Evolutionary conservation across 2,113 vertebrate genomes (phyloP).

Genomic region (Amphiprion percula): DNA sequence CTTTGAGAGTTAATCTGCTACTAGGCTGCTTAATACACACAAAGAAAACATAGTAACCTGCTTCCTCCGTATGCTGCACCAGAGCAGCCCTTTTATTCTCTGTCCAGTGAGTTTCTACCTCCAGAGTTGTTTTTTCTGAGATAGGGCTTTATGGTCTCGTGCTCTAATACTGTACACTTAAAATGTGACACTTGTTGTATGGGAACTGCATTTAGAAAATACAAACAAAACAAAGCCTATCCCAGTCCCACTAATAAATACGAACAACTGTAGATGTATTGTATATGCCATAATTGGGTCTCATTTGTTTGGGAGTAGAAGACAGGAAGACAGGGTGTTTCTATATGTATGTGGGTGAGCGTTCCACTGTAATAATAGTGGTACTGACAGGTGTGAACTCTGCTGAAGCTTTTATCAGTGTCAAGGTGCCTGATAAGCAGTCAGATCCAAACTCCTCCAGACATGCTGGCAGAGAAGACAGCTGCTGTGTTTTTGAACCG

Average conservation of each 20-base stretch:
- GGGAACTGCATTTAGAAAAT: not conserved
- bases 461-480: constrained; percentile 27
- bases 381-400: not conserved
- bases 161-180: not conserved
- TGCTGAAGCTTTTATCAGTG: constrained; percentile 26
- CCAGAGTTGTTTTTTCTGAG: not conserved
- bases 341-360: not conserved
- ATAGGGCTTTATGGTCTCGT: not conserved
- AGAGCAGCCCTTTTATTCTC: constrained; percentile 18
- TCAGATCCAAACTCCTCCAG: constrained; percentile 2
- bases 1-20: constrained; percentile 60
- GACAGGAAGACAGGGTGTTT: not conserved
- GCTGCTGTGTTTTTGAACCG: constrained; percentile 31
- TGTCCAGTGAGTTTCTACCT: constrained; percentile 4
- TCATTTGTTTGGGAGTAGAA: not conserved
- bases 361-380: not conserved
- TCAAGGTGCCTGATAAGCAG: constrained; percentile 32
- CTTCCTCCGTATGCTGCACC: constrained; percentile 36
- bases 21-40: constrained; percentile 50
- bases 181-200: not conserved
- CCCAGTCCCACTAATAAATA: too few relatives aligned
- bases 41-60: constrained; percentile 48
- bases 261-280: too few relatives aligned
- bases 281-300: not conserved
- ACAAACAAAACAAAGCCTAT: not conserved